Conservation (phyloP, 2,888 invertebrate genomes). For the Pachliopta kotzebuea region DNA sequence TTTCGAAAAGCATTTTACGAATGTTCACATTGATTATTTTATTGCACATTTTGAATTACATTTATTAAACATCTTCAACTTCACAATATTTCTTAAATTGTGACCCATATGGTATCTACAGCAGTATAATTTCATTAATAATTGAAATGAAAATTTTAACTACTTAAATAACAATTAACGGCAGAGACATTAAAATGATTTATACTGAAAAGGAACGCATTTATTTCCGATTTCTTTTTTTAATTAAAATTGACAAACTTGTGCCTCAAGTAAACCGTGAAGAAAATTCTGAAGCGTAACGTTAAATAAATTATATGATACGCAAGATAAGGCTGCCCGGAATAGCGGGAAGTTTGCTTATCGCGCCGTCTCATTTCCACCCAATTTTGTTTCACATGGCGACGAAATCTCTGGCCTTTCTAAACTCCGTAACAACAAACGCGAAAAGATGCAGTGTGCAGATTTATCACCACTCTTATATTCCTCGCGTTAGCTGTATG, state of each 20-base stretch:
- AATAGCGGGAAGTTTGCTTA: constrained; percentile 40
- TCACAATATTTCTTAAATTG: not conserved
- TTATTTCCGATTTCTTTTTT: constrained; percentile 3
- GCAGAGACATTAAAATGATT: not conserved
- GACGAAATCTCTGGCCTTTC: constrained; percentile 53
- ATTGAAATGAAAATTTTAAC: not conserved
- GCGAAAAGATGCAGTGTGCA: constrained; percentile 48
- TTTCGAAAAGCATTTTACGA: constrained; percentile 5
- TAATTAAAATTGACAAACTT: constrained; percentile 3
- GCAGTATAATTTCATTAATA: no score
- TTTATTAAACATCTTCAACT: not conserved
- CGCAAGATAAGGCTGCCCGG: constrained; percentile 16
- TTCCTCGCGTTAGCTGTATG: constrained; percentile 74
- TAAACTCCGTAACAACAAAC: constrained; percentile 45
- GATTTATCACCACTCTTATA: constrained; percentile 72
- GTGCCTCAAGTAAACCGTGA: not conserved
- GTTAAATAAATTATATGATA: constrained; percentile 29
- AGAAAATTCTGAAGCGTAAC: constrained; percentile 11
- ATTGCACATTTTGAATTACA: not conserved
- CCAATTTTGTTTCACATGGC: constrained; percentile 59
- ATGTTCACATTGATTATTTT: not conserved
- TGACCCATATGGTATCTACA: not conserved
- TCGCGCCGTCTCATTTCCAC: constrained; percentile 68
- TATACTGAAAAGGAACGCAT: not conserved
- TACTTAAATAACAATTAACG: not conserved